Evolutionary conservation across 2,113 vertebrate genomes (phyloP).

Genomic region (Calypte anna): DNA sequence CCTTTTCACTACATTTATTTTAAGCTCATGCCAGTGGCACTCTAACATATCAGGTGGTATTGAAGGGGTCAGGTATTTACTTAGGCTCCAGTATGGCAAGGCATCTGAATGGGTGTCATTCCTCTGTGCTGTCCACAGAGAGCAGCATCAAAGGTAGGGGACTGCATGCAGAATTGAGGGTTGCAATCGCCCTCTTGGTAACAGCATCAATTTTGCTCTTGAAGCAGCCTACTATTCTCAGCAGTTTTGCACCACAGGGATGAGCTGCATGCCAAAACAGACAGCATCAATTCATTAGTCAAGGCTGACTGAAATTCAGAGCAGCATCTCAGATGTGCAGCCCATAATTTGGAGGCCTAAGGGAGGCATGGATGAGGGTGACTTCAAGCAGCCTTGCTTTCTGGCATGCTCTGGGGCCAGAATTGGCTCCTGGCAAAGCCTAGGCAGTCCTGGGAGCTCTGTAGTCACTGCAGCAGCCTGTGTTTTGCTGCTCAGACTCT

Average conservation of each 20-base stretch:
- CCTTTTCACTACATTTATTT: not conserved
- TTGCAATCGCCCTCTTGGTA: not conserved
- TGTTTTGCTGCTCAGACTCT: not conserved
- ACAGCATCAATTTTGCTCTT: not conserved
- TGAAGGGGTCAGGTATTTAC: not conserved
- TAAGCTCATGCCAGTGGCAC: not conserved
- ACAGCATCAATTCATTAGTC: not conserved
- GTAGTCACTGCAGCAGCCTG: not conserved
- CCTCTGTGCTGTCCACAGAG: not conserved
- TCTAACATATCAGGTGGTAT: rapidly evolving
- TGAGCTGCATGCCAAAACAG: not conserved
- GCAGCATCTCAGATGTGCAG: not conserved
- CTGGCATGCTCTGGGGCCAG: not conserved
- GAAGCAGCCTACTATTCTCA: not conserved
- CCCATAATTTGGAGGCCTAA: not conserved
- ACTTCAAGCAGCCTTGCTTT: not conserved
- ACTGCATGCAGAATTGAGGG: rapidly evolving
- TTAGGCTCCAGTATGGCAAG: not conserved
- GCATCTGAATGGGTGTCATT: not conserved
- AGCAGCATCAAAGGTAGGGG: not conserved
- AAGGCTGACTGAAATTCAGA: not conserved
- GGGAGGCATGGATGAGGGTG: not conserved
- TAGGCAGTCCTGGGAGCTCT: not conserved
- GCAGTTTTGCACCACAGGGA: not conserved
- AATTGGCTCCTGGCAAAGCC: not conserved